Conservation (phyloP, 2,797 vertebrate genomes). For the Gymnopithys bicolor region DNA sequence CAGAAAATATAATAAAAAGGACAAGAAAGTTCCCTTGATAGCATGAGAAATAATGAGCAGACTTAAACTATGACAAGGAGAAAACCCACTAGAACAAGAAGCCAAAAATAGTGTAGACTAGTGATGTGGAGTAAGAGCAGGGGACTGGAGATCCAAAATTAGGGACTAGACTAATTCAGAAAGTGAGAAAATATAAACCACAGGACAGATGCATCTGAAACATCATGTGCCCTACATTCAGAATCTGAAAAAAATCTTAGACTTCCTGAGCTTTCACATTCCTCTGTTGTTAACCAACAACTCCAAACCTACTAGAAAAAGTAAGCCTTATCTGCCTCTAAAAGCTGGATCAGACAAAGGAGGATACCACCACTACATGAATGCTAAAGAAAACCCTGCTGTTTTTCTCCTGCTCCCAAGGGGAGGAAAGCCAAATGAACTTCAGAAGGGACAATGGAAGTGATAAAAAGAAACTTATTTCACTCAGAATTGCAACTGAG, state of each 20-base stretch:
- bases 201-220: background rate
- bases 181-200: constrained; percentile 14
- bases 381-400: constrained; percentile 30
- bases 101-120: background rate
- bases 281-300: background rate
- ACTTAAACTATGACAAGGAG: background rate
- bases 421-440: background rate
- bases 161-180: background rate
- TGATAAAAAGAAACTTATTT: constrained; percentile 28
- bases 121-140: background rate
- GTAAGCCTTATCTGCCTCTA: background rate
- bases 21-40: background rate
- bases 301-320: background rate
- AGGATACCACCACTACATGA: background rate
- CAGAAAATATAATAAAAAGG: background rate
- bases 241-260: background rate
- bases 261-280: constrained; percentile 14
- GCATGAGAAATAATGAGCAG: background rate
- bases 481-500: background rate
- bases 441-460: constrained; percentile 3
- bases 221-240: background rate
- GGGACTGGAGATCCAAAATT: background rate
- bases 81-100: background rate
- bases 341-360: constrained; percentile 14
- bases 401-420: background rate